These are phyloP conservation scores for Leptogaster cylindrica DNA, from an alignment of 2,888 invertebrate species.

Conservation along the genomic window DNA sequence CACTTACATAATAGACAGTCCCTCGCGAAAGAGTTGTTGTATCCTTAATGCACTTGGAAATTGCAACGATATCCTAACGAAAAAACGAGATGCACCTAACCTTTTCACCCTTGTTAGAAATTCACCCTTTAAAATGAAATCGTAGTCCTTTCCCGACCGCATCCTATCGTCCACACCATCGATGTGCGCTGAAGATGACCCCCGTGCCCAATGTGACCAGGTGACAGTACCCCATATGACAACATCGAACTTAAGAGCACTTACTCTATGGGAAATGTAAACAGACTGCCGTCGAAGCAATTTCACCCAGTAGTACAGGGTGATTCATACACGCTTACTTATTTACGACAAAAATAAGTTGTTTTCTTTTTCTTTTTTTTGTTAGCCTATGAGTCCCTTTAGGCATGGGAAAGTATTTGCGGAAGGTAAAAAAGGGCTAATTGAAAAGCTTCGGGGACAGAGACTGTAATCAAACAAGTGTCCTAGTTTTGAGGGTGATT, in stretches of 20 bases:
- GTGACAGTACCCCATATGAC: constrained; percentile 5
- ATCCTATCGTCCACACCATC: too few species aligned
- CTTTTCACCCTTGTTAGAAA: neutral
- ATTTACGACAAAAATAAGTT: constrained; percentile 30
- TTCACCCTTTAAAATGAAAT: neutral
- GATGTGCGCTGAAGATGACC: neutral
- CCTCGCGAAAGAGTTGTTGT: too few species aligned
- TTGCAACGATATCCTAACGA: neutral
- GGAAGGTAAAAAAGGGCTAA: constrained; percentile 20
- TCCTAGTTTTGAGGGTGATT: constrained; percentile 17
- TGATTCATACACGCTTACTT: constrained; percentile 28
- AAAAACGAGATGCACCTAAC: neutral
- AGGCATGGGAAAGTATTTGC: constrained; percentile 11
- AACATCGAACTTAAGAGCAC: constrained; percentile 28
- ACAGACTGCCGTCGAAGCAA: constrained; percentile 29
- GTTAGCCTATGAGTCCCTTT: neutral
- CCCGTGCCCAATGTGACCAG: neutral
- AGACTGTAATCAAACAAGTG: constrained; percentile 30
- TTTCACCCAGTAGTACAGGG: constrained; percentile 6
- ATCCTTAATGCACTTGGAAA: neutral
- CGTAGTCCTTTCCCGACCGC: too few species aligned
- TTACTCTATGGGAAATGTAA: constrained; percentile 33
- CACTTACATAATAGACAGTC: too few species aligned
- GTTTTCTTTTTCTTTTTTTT: constrained; percentile 18
- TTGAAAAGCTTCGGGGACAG: constrained; percentile 12